Evolutionary conservation across 30 jellyfish, hydroid and myxozoan species (phyloP), one percentile per base, ranked within the genome.

Genomic region (Hydractinia echinata): DNA sequence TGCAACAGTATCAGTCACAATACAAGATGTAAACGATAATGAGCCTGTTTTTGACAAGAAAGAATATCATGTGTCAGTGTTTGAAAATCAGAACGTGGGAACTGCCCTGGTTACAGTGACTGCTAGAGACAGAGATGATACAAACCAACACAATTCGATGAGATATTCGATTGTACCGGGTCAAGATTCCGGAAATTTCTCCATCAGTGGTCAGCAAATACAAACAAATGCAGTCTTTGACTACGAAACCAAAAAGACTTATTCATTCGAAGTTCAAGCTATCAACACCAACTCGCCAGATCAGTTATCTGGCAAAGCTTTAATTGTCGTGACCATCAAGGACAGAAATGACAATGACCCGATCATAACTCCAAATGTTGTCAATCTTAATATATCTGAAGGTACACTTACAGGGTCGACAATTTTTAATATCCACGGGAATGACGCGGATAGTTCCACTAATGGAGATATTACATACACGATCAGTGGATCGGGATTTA

Each of bases 41-140:
- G 93, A 87, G 67, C 98, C 98, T 13, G 77, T 83, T 14, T 92
- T 92, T 68, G 98, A 79, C 64, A 16, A 77, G 74, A 82, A 72
- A 39, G 71, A 61, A 66, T 86, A 87, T 83, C 76, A 13, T 44
- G 74, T 16, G 53, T 64, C 76, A 8, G 73, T 92, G 58, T 72
- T 51, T 78, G 98, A 92, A 81, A 66, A 67, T 30, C 74, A 80
- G 5, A 21, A 74, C 55, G 71, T 51, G 18, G 87, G 86, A 10
- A 72, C 94, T 11, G 72, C 95, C 11, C 21, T 92, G 54, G 51
- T 81, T 15, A 92, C 84, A 5, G 95, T 92, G n/a, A 86, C 66
- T 55, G 98, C 98, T 9, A 21, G 72, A 9, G 98, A 92, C 83
- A 67, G 72, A 10, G 98, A 92, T 79, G 87, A 89, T 4, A 84